Conservation (phyloP, 2,888 invertebrate species). For the Eupithecia tripunctaria region DNA sequence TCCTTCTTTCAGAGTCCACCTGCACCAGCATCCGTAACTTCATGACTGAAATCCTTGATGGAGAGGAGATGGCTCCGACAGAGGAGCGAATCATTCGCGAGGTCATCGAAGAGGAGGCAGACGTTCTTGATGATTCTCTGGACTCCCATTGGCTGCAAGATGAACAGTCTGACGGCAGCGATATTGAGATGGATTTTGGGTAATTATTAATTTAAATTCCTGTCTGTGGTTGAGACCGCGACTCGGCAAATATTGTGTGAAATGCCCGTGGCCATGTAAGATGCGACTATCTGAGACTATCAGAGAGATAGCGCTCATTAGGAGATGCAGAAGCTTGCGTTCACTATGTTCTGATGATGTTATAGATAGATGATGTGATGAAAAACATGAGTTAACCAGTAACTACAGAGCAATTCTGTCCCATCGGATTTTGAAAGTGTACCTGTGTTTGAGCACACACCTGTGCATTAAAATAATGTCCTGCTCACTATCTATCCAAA, state of each 20-base stretch:
- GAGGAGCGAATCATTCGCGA: conserved; percentile 73
- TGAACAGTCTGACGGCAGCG: conserved; percentile 66
- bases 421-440: too few relatives aligned
- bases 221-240: too few relatives aligned
- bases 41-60: conserved; percentile 71
- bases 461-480: too few relatives aligned
- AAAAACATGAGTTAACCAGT: too few relatives aligned
- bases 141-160: conserved; percentile 78
- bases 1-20: conserved; percentile 70
- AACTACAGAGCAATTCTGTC: too few relatives aligned
- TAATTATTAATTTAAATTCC: neutral
- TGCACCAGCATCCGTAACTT: conserved; percentile 78
- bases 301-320: too few relatives aligned
- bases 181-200: conserved; percentile 49
- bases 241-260: neutral
- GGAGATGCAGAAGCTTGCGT: neutral
- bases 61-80: conserved; percentile 68
- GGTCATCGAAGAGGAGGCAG: conserved; percentile 74
- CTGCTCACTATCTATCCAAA: too few relatives aligned
- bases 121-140: conserved; percentile 72
- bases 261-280: too few relatives aligned
- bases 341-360: too few relatives aligned
- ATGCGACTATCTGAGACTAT: neutral
- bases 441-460: too few relatives aligned
- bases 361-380: too few relatives aligned